phyloP scores from a whole-genome alignment of 2,113 vertebrate genomes.

The Polypterus senegalus region DNA sequence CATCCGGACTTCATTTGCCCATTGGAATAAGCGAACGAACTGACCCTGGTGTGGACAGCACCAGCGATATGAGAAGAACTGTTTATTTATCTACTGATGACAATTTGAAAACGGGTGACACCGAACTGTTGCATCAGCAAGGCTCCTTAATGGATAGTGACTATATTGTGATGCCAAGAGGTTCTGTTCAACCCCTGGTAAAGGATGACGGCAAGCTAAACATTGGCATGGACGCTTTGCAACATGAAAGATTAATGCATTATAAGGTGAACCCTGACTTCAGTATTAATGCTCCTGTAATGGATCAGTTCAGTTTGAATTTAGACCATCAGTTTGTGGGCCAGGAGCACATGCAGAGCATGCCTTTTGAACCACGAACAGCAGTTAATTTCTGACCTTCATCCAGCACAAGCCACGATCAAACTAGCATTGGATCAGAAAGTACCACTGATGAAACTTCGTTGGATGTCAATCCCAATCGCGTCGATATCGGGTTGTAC shows the following conservation, averaged over 20 bases:
- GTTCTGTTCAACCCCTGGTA: constrained; percentile 67
- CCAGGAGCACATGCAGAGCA: constrained; percentile 86
- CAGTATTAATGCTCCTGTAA: constrained; percentile 73
- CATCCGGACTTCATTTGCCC: constrained; percentile 80
- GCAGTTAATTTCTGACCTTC: no score
- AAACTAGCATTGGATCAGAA: no score
- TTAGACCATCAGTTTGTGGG: constrained; percentile 80
- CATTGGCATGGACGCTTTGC: constrained; percentile 83
- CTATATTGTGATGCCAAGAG: constrained; percentile 93
- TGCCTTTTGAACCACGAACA: constrained; percentile 91
- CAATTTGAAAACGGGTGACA: constrained; percentile 74
- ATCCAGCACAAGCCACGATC: no score
- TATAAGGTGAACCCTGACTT: constrained; percentile 93
- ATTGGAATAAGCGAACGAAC: constrained; percentile 81
- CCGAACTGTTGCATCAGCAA: constrained; percentile 74
- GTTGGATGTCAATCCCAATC: no score
- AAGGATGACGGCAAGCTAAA: constrained; percentile 93
- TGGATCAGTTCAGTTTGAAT: constrained; percentile 85
- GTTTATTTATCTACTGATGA: constrained; percentile 96
- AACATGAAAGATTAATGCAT: constrained; percentile 88
- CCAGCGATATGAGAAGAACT: constrained; percentile 76
- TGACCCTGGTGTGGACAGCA: constrained; percentile 71
- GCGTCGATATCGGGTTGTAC: no score
- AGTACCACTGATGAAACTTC: no score
- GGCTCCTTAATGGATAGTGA: constrained; percentile 93